A percentile compares a stretch with the other conserved stretches of the same genome.
Conservation (phyloP, 2,113 vertebrate species). For the Salvelinus sp. region DNA sequence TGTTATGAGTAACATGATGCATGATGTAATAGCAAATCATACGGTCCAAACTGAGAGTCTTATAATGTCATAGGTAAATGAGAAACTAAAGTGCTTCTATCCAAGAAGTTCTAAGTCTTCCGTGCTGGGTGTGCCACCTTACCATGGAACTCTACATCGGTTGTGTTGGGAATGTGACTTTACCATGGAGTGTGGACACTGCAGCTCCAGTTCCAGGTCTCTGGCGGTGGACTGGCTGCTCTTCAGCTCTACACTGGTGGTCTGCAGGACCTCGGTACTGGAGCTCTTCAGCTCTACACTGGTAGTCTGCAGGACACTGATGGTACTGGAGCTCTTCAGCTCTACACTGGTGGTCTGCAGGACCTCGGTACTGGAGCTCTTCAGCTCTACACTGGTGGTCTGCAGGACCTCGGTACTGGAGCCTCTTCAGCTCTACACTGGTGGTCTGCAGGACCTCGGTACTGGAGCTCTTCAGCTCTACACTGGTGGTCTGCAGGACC, state of each 20-base stretch:
- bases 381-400: constrained; percentile 3
- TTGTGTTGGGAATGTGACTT: no score
- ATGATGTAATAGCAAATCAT: no score
- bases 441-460: constrained; percentile 6
- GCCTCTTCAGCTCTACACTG: background rate
- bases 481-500: constrained; percentile 5
- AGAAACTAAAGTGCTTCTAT: no score
- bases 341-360: constrained; percentile 12
- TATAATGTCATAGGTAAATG: no score
- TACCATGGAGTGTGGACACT: no score
- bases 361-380: background rate
- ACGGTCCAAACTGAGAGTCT: no score
- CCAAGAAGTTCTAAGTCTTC: no score
- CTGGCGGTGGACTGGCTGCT: background rate
- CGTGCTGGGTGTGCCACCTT: no score
- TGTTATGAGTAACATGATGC: no score
- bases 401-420: background rate
- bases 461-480: background rate
- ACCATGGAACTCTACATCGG: no score
- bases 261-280: background rate
- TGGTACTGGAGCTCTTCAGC: background rate
- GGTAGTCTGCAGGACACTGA: constrained; percentile 8
- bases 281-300: background rate
- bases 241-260: constrained; percentile 12
- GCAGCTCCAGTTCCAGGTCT: constrained; percentile 12